Evolutionary conservation across 2,113 vertebrate genomes (phyloP).

Genomic region (Otocyon megalotis): DNA sequence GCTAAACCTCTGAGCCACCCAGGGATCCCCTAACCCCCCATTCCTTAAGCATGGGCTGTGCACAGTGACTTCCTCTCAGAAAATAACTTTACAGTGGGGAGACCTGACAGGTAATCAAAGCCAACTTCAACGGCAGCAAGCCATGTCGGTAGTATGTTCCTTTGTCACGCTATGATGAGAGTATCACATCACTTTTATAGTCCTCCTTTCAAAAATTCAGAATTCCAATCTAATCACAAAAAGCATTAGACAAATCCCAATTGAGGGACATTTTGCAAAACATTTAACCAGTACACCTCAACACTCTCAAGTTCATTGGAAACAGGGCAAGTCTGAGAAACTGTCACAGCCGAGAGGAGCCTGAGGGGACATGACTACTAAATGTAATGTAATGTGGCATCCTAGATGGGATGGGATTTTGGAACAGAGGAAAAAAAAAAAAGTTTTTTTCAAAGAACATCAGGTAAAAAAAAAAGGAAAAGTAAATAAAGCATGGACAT

Average conservation of each 20-base stretch:
- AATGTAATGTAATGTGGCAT: background rate
- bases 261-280: background rate
- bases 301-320: background rate
- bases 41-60: background rate
- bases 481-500: background rate
- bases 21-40: background rate
- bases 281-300: background rate
- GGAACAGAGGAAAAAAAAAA: background rate
- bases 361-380: too few relatives aligned
- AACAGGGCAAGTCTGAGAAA: background rate
- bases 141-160: background rate
- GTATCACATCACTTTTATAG: background rate
- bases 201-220: background rate
- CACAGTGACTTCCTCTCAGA: background rate
- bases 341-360: background rate
- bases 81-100: background rate
- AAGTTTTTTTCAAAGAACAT: background rate
- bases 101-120: background rate
- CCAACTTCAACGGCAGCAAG: background rate
- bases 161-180: background rate
- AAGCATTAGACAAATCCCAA: background rate
- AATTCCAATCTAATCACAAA: background rate
- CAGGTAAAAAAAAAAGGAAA: background rate
- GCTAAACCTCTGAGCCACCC: background rate
- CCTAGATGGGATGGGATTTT: background rate